Evolutionary conservation across 2,797 vertebrate species (phyloP).

Genomic region (Erithacus rubecula): DNA sequence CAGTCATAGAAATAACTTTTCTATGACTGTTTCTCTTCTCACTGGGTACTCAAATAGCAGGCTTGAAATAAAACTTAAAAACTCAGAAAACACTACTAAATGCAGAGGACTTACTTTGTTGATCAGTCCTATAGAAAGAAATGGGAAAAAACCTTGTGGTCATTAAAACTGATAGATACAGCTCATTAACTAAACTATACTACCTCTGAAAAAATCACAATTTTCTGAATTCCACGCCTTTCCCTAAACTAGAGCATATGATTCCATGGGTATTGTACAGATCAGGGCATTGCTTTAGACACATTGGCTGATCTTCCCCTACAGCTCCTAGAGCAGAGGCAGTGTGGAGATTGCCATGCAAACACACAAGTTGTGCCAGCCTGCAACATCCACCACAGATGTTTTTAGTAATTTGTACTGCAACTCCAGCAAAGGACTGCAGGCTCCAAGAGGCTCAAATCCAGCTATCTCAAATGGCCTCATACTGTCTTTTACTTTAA

Average conservation of each 20-base stretch:
- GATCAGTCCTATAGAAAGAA: not conserved
- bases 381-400: rapidly evolving
- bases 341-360: rapidly evolving
- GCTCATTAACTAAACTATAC: not conserved
- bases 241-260: not conserved
- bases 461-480: not conserved
- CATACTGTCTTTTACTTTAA: not conserved
- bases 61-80: not conserved
- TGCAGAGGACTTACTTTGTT: not conserved
- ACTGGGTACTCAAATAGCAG: not conserved
- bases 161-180: not conserved
- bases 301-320: not conserved
- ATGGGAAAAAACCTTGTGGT: not conserved
- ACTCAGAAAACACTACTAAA: not conserved
- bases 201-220: not conserved
- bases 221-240: not conserved
- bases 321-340: not conserved
- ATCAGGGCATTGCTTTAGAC: not conserved
- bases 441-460: rapidly evolving
- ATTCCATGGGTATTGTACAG: not conserved
- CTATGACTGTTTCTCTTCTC: not conserved
- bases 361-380: rapidly evolving
- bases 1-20: not conserved
- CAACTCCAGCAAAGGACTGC: not conserved
- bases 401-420: not conserved